Percentiles rank a stretch among this genome's conserved stretches.
Evolutionary conservation across 2,888 invertebrate species (phyloP).

Genomic region (Cancer borealis): DNA sequence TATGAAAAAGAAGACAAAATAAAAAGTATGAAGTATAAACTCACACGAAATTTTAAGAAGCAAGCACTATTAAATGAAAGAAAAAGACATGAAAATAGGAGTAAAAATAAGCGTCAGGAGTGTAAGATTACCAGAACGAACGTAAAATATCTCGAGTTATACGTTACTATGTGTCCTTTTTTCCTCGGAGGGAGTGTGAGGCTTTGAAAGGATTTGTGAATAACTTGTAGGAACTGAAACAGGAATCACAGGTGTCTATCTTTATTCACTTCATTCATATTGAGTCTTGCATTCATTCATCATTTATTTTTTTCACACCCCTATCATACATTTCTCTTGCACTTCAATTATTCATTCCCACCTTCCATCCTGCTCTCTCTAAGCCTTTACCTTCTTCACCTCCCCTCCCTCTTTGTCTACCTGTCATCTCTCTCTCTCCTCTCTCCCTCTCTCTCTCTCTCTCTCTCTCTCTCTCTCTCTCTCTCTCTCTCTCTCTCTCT

Average conservation of each 20-base stretch:
- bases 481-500: background rate
- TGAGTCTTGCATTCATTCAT: background rate
- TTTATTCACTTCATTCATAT: background rate
- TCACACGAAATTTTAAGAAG: too few relatives aligned
- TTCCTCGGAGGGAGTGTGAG: background rate
- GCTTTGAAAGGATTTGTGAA: background rate
- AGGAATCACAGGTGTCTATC: too few relatives aligned
- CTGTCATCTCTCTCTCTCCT: background rate
- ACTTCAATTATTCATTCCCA: background rate
- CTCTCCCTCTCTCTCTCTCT: background rate
- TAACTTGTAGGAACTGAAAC: background rate
- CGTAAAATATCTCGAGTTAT: background rate
- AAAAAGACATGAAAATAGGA: too few relatives aligned
- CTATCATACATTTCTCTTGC: background rate
- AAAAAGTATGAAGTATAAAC: too few relatives aligned
- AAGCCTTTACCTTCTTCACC: background rate
- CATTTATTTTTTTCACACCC: background rate
- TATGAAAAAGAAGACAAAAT: too few relatives aligned
- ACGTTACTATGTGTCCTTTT: background rate
- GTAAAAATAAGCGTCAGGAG: too few relatives aligned
- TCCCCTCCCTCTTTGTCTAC: background rate
- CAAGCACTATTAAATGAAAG: too few relatives aligned
- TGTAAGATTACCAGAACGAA: background rate
- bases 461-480: conserved; percentile 5
- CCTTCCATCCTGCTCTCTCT: background rate